Conservation (phyloP, 2,888 invertebrate species). For the Callosobruchus maculatus region DNA sequence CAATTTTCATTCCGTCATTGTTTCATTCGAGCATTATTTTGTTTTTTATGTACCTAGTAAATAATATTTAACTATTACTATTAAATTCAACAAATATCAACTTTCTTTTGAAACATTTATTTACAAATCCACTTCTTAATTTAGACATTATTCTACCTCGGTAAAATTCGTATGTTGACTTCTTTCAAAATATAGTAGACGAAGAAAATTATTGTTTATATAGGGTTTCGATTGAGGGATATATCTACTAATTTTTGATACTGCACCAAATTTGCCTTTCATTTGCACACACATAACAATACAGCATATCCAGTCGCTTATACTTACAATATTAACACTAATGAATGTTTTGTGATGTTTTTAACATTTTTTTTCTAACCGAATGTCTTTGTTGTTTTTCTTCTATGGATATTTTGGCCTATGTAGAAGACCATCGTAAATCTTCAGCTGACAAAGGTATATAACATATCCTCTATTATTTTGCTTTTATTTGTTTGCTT, state of each 20-base stretch:
- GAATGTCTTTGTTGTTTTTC: slow-evolving; percentile 31
- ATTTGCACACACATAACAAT: not conserved
- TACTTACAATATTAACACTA: not conserved
- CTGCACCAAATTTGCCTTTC: not conserved
- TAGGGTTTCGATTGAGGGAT: too few species aligned
- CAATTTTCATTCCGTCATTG: too few species aligned
- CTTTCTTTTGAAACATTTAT: too few species aligned
- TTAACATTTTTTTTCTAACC: slow-evolving; percentile 23
- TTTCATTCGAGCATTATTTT: too few species aligned
- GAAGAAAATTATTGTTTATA: too few species aligned
- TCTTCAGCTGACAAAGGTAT: slow-evolving; percentile 39
- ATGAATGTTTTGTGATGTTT: slow-evolving; percentile 9
- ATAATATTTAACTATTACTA: too few species aligned
- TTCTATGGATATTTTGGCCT: slow-evolving; percentile 30
- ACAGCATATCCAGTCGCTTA: not conserved
- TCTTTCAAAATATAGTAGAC: too few species aligned
- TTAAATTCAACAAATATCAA: too few species aligned
- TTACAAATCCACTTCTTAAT: too few species aligned
- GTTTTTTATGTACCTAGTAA: too few species aligned
- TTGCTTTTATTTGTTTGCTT: not conserved
- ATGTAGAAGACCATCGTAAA: slow-evolving; percentile 39
- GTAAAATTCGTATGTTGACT: too few species aligned
- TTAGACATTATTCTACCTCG: too few species aligned
- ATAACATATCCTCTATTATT: slow-evolving; percentile 17
- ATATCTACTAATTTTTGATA: not conserved